These are phyloP conservation scores for Zoanthus solanderi DNA, from an alignment of 92 coral and sea anemone genomes.

Conservation along the genomic window DNA sequence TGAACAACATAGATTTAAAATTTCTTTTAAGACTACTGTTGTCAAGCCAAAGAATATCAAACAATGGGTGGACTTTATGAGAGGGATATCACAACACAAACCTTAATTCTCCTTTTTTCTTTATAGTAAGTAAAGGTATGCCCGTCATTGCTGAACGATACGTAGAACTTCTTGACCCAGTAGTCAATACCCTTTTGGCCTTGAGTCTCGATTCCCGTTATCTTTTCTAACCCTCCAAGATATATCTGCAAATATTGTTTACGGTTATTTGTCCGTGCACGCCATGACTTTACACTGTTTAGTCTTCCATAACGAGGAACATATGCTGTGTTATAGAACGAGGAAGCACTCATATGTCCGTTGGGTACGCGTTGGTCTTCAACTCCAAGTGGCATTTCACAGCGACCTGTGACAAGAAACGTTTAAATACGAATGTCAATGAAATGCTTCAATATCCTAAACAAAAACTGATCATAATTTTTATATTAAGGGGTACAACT, in stretches of 20 bases:
- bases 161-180: slow-evolving; percentile 61
- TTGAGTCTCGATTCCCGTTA: slow-evolving; percentile 61
- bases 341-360: slow-evolving; percentile 34
- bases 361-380: slow-evolving; percentile 25
- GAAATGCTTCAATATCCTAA: too few relatives aligned
- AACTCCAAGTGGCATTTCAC: slow-evolving; percentile 43
- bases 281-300: slow-evolving; percentile 29
- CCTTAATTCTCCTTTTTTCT: slow-evolving; percentile 33
- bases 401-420: not conserved
- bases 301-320: slow-evolving; percentile 35
- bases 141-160: slow-evolving; percentile 58
- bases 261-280: slow-evolving; percentile 10
- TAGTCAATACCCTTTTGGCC: slow-evolving; percentile 52
- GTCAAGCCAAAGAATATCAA: not conserved
- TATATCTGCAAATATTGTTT: slow-evolving; percentile 31
- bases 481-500: too few relatives aligned
- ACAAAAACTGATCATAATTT: too few relatives aligned
- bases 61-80: not conserved
- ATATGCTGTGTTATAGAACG: slow-evolving; percentile 29
- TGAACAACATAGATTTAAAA: too few relatives aligned
- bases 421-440: too few relatives aligned
- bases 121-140: slow-evolving; percentile 52
- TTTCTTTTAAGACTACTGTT: too few relatives aligned
- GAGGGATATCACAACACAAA: not conserved
- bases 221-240: slow-evolving; percentile 12